Base-by-base conservation (phyloP, 2,113 vertebrate genomes). In the Urocitellus parryii region DNA sequence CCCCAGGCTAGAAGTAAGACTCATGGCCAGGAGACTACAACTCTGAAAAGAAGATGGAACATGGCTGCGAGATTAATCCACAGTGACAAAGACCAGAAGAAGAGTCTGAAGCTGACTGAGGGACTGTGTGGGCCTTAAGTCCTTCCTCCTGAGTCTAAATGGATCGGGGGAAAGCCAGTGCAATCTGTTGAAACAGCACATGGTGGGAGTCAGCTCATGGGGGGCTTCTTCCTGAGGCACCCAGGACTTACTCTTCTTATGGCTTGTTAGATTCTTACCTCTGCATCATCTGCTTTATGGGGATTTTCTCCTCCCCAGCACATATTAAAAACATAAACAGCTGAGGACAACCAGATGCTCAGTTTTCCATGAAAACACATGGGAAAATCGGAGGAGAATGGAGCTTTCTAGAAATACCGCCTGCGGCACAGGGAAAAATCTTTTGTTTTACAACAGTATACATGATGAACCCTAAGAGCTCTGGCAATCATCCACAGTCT, bases 341-440 rank as follows among this genome's bases (percentile, higher is more conserved):
- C 58, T 63, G 77, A 93, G 51, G 78, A 56, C 42, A 79, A 82
- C 22, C 16, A 91, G 85, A 34, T 25, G 74, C 37, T 94, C 78
- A 61, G 42, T 87, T 79, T 94, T 91, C 95, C 56, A 4, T 45
- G 61, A 95, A 88, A 91, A 88, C 70, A 94, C 88, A 88, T 5
- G 53, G 48, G 17, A 83, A 97, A 77, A 97, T 56, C 29, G 39
- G 45, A 76, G 68, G 13, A 81, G 95, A 97, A 67, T 13, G 22
- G 88, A 48, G 61, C 32, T 61, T 86, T 65, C 2, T 9, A 76
- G 42, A 95, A 96, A 96, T 22, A 72, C 93, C 92, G 96, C 17
- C 72, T 80, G 18, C 68, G 84, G 77, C 10, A 83, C 29, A 68
- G 76, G 72, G 93, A 91, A 97, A 96, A 96, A 95, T 5, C 84